A percentile compares a stretch with the other conserved stretches of the same genome.
Conservation (phyloP, 2,888 invertebrate species). For the Ectropis crepuscularia region DNA sequence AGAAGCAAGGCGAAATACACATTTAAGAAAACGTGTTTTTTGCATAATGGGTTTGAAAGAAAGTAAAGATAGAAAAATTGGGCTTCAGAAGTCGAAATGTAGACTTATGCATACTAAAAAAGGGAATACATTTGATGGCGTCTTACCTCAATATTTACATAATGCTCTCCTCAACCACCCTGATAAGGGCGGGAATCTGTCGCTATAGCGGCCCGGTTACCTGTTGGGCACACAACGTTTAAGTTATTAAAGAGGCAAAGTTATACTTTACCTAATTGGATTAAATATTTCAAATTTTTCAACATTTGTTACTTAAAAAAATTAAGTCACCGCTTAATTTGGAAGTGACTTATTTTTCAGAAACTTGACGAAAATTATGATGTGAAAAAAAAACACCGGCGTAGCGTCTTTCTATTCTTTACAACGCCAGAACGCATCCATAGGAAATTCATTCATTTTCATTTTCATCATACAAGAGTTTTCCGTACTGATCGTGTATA, state of each 20-base stretch:
- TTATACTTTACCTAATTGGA: too few species aligned
- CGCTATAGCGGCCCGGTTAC: slow-evolving; percentile 83
- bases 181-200: slow-evolving; percentile 78
- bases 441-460: too few species aligned
- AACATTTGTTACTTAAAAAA: too few species aligned
- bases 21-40: slow-evolving; percentile 7
- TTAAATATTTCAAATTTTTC: too few species aligned
- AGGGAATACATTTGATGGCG: neutral
- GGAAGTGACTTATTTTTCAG: too few species aligned
- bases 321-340: too few species aligned
- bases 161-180: slow-evolving; percentile 81
- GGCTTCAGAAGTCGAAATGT: neutral
- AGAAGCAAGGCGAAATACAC: neutral
- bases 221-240: slow-evolving; percentile 52
- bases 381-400: too few species aligned
- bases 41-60: slow-evolving; percentile 10
- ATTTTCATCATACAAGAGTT: too few species aligned
- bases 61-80: slow-evolving; percentile 1
- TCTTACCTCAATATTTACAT: slow-evolving; percentile 69
- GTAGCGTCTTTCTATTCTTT: too few species aligned
- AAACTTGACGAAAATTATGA: too few species aligned
- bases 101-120: neutral
- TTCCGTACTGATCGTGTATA: too few species aligned
- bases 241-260: slow-evolving; percentile 17
- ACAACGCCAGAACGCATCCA: too few species aligned